Percentiles rank a stretch among this genome's conserved stretches.
phyloP scores from a whole-genome alignment of 2,797 vertebrate genomes.

The Ceryle rudis region DNA sequence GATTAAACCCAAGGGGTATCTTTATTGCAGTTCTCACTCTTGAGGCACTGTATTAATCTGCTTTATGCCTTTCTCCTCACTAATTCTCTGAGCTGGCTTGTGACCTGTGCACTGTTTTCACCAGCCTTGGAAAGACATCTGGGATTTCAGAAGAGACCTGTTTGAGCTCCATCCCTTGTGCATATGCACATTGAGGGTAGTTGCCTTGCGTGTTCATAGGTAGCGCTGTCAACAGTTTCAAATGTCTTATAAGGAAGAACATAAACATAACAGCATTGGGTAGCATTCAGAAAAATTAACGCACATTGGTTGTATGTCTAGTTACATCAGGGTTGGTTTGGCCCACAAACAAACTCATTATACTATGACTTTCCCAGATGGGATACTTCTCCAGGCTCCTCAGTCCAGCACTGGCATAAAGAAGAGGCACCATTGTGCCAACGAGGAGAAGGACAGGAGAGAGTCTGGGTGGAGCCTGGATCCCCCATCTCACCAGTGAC shows the following conservation, averaged over 20 bases:
- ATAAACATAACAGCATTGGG: not conserved
- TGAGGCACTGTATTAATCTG: not conserved
- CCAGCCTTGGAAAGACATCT: not conserved
- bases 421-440: not conserved
- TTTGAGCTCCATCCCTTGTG: not conserved
- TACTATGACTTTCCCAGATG: not conserved
- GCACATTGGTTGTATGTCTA: rapidly evolving
- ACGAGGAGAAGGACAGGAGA: not conserved
- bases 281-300: not conserved
- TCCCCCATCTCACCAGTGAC: not conserved
- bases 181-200: not conserved
- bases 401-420: not conserved
- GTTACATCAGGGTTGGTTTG: not conserved
- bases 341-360: not conserved
- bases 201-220: rapidly evolving
- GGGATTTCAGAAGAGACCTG: not conserved
- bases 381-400: not conserved
- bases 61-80: not conserved
- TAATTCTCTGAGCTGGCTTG: not conserved
- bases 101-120: not conserved
- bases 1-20: not conserved
- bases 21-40: not conserved
- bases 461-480: not conserved
- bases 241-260: not conserved
- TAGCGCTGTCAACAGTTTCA: not conserved